Percentiles rank a stretch among this genome's conserved stretches.
phyloP scores from a whole-genome alignment of 2,113 vertebrate genomes.

The Chlamydotis undulata region DNA sequence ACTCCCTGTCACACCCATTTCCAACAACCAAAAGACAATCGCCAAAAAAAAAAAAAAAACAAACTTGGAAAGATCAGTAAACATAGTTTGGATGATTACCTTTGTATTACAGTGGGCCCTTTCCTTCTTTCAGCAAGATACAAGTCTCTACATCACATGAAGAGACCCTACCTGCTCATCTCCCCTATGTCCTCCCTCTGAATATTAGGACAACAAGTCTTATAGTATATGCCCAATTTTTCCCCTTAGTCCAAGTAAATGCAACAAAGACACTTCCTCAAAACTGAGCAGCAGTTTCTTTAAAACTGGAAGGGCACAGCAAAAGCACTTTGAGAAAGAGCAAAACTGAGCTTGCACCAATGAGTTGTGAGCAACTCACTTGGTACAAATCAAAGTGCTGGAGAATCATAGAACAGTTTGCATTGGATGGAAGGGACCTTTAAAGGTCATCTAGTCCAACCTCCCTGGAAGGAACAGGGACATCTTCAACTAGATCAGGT shows the following conservation, averaged over 20 bases:
- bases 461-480: too few species aligned
- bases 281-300: neutral
- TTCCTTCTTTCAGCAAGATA: neutral
- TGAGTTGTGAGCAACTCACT: neutral
- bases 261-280: neutral
- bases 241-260: neutral
- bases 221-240: neutral
- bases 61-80: neutral
- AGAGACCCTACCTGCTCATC: neutral
- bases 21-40: neutral
- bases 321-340: neutral
- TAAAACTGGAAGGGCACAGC: neutral
- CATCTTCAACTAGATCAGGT: too few species aligned
- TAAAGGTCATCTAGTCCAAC: too few species aligned
- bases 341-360: neutral
- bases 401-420: neutral
- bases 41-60: neutral
- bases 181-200: neutral
- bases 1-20: neutral
- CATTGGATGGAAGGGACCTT: too few species aligned
- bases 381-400: neutral
- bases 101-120: neutral
- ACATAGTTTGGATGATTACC: neutral
- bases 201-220: neutral
- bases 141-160: neutral